Evolutionary conservation across 2,888 invertebrate species (phyloP), one percentile per base, ranked within the genome.

Genomic region (Cabera pusaria): DNA sequence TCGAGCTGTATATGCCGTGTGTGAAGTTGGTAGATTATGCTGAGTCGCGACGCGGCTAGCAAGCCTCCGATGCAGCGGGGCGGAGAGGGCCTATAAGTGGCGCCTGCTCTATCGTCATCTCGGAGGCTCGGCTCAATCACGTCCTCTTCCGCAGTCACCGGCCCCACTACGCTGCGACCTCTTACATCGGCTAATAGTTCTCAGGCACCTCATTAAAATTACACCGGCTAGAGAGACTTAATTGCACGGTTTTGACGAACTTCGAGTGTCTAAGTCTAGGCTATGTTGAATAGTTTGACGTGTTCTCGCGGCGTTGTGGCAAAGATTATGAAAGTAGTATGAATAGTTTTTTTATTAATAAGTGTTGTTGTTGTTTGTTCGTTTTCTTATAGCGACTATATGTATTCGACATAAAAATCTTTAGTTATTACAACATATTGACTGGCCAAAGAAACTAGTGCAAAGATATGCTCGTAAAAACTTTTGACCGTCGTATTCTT

Each of bases 71-170:
- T 18, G 29, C 53, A 42, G 25, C 42, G 49, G 45, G 47, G 49
- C 49, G 48, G 56, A 57, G 48, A 51, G 51, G 11, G 45, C 9
- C 39, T 55, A 14, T 43, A 37, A 54, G 46, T 28, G 48, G 49
- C 55, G 57, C 64, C 62, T 72, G 72, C 63, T 59, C 62, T 72
- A 71, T 72, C 72, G 59, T 52, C 59, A 64, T 69, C 72, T 62
- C 53, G 26, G 49, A 53, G 51, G 48, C 56, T 23, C 26, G 39
- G 56, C 50, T 62, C 68, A 52, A 62, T 65, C 60, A 60, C 62
- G 56, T 38, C 55, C 65, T 37, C 72, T 70, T 49, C 52, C 33
- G 7, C 54, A 68, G 72, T 64, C 68, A 63, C 45, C 56, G 64
- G 52, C 64, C 63, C 61, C 59, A 46, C 69, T 70, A 56, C 48